These are phyloP conservation scores for Sinocyclocheilus grahami DNA, from an alignment of 2,113 vertebrate genomes.

Conservation along the genomic window DNA sequence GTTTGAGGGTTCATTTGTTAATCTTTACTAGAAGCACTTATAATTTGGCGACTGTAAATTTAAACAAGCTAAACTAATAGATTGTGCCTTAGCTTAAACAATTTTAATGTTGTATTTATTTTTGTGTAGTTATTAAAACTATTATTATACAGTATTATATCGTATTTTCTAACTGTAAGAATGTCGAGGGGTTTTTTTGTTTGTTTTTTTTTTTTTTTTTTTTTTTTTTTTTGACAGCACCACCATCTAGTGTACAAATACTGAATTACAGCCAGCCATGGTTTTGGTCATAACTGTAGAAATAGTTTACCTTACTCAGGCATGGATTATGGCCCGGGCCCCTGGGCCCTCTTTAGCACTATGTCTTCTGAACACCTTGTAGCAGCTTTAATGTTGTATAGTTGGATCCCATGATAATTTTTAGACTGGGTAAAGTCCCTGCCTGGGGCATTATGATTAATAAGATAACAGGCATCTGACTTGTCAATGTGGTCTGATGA, in stretches of 20 bases:
- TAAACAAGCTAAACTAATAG: not conserved
- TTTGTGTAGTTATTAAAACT: not conserved
- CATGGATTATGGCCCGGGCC: not conserved
- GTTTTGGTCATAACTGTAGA: not conserved
- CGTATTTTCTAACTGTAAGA: not conserved
- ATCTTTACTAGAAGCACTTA: not conserved
- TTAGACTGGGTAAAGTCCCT: not conserved
- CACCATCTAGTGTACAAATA: conserved; percentile 35
- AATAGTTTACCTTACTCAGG: not conserved
- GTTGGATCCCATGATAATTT: not conserved
- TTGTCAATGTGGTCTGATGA: not conserved
- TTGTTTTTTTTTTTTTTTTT: conserved; percentile 13
- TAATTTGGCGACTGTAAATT: not conserved
- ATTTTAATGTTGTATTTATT: not conserved
- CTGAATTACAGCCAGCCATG: not conserved
- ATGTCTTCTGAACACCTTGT: not conserved
- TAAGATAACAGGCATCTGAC: not conserved
- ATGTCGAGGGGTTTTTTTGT: not conserved
- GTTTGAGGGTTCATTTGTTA: not conserved
- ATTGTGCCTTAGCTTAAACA: not conserved
- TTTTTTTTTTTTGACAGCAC: conserved; percentile 21
- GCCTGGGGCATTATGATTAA: not conserved
- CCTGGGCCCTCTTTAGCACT: not conserved
- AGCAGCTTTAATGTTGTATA: not conserved
- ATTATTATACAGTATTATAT: not conserved